These are phyloP conservation scores for Tetranychus urticae DNA, from an alignment of 1,140 invertebrate species.

Conservation along the genomic window DNA sequence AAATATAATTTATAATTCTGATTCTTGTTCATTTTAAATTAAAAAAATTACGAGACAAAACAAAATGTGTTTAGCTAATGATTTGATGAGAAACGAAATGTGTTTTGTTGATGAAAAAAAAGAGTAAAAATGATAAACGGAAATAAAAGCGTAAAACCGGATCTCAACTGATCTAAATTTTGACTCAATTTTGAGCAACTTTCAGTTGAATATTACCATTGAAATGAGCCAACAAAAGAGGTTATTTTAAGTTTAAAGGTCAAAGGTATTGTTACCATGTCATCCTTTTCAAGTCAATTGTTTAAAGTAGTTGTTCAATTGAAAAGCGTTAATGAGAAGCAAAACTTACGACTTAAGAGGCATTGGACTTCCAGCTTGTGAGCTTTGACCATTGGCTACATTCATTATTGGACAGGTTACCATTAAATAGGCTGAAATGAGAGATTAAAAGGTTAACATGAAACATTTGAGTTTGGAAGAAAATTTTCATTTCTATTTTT, in stretches of 20 bases:
- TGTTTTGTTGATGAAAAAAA: background rate
- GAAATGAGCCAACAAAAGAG: too few species aligned
- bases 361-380: conserved; percentile 63
- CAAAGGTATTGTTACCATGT: too few species aligned
- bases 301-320: background rate
- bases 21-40: too few species aligned
- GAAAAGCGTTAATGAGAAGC: background rate
- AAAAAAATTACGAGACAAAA: too few species aligned
- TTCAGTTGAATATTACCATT: too few species aligned
- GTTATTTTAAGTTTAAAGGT: too few species aligned
- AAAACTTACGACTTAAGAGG: conserved; percentile 71
- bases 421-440: conserved; percentile 66
- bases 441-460: conserved; percentile 5
- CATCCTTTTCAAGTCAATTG: too few species aligned
- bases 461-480: too few species aligned
- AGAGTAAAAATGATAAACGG: background rate
- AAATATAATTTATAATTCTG: too few species aligned
- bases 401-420: conserved; percentile 82
- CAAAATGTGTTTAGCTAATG: background rate
- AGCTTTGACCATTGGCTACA: conserved; percentile 55
- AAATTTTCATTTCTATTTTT: too few species aligned
- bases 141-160: background rate
- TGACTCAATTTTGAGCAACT: too few species aligned
- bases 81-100: background rate
- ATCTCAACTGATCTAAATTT: background rate